These are phyloP conservation scores for Pelobates fuscus DNA, from an alignment of 2,113 vertebrate genomes.

Conservation along the genomic window DNA sequence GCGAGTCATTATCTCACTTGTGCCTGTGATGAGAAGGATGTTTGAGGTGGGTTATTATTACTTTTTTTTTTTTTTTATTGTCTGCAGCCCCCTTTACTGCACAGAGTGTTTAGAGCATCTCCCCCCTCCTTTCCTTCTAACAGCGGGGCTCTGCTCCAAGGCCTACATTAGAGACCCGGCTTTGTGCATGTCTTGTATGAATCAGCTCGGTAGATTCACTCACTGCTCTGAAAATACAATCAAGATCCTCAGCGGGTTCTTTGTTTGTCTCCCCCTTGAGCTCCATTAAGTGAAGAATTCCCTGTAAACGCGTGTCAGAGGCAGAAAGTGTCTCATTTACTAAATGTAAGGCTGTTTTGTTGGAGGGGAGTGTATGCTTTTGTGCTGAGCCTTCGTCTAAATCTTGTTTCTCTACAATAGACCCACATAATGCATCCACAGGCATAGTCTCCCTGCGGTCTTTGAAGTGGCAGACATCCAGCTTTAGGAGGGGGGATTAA, in stretches of 20 bases:
- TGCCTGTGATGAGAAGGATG: not conserved
- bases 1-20: not conserved
- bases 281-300: constrained; percentile 69
- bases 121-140: constrained; percentile 10
- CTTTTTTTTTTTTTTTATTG: not conserved
- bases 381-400: constrained; percentile 68
- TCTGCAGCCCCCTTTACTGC: not conserved
- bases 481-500: constrained; percentile 30
- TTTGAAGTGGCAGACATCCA: constrained; percentile 52
- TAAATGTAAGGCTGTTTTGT: constrained; percentile 65
- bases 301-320: constrained; percentile 68
- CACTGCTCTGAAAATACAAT: constrained; percentile 55
- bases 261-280: constrained; percentile 61
- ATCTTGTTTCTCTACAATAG: constrained; percentile 65
- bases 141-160: constrained; percentile 34
- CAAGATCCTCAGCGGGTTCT: constrained; percentile 57
- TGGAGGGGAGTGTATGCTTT: constrained; percentile 56
- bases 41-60: not conserved
- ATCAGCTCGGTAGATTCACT: constrained; percentile 54
- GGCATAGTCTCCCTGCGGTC: constrained; percentile 50
- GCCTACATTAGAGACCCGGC: constrained; percentile 45
- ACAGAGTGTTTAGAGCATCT: not conserved
- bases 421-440: constrained; percentile 55
- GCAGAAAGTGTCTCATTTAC: constrained; percentile 66
- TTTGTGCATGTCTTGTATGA: constrained; percentile 48